phyloP scores from a whole-genome alignment of 1,140 invertebrate species.

The Coenobita brevimanus region DNA sequence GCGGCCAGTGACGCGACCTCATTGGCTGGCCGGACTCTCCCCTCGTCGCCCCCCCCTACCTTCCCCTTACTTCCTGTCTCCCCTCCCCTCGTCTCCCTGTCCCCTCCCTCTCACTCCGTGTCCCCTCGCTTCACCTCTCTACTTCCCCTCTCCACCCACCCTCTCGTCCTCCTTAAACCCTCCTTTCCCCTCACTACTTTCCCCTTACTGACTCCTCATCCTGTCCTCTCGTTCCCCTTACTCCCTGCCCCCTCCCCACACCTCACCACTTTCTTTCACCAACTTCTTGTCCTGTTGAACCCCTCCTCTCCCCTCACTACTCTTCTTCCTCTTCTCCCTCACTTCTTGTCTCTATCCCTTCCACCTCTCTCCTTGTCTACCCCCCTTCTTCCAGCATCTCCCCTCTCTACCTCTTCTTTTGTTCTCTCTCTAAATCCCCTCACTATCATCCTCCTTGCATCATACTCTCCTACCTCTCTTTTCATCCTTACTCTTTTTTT shows the following conservation, averaged over 20 bases:
- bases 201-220: background rate
- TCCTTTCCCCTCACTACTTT: background rate
- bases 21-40: constrained; percentile 45
- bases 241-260: background rate
- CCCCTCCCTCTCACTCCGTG: background rate
- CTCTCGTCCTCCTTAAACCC: background rate
- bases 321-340: too few relatives aligned
- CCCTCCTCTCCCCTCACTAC: too few relatives aligned
- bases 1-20: constrained; percentile 54
- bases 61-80: background rate
- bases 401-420: too few relatives aligned
- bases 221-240: background rate
- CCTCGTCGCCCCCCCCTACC: background rate
- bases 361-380: background rate
- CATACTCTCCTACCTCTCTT: too few relatives aligned
- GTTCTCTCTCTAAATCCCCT: too few relatives aligned
- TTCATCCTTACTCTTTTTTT: too few relatives aligned
- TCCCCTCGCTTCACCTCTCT: constrained; percentile 18
- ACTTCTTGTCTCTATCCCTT: background rate
- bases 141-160: constrained; percentile 20
- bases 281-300: too few relatives aligned
- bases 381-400: background rate
- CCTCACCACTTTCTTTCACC: background rate
- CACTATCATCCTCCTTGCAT: too few relatives aligned
- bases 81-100: background rate